Base-by-base conservation (phyloP, 2,888 invertebrate species). In the Habrosyne pyritoides region DNA sequence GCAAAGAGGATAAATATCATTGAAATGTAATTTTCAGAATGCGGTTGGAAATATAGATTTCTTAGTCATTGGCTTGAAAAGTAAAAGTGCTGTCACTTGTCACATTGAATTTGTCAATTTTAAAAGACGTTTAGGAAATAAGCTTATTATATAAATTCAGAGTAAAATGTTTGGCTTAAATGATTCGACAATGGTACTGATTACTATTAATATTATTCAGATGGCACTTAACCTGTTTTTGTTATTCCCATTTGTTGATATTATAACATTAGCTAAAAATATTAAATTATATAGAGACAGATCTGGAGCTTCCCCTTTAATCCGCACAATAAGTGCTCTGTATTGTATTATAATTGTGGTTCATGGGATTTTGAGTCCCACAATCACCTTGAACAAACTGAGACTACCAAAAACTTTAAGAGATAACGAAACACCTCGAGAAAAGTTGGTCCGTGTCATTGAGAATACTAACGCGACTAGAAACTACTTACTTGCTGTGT, bases 401-500 rank as follows among this genome's bases (percentile, higher is more conserved):
- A 80, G 66, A 55, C 54, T 61, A 50, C 61, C 62, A 30, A 71
- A 62, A 61, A 12, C 54, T 24, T 28, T 59, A 7, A 68, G 42
- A 52, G 21, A 47, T 14, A 14, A 42, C 2, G 73, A 77, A 61
- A 71, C 75, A 26, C 56, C 84, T 0, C 56, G 64, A 30, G 73
- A 82, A 8, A 79, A 71, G 66, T 42, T 89, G n/a, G 60, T 57
- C 53, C 74, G 79, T 47, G 69, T 84, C 30, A 84, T 86, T 47
- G 61, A 73, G 53, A 53, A 71, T 0, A 85, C 81, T 12, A 79
- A 84, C 57, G 86, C 90, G 10, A 77, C 72, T 7, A 80, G 84
- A 69, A 85, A 89, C 63, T 86, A 83, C 58, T 69, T 89, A 21
- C 77, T 90, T 1, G 86, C 81, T 10, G 75, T 71, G 1, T 79